Base-by-base conservation (phyloP, 2,888 invertebrate species). In the Onthophagus sagittarius region DNA sequence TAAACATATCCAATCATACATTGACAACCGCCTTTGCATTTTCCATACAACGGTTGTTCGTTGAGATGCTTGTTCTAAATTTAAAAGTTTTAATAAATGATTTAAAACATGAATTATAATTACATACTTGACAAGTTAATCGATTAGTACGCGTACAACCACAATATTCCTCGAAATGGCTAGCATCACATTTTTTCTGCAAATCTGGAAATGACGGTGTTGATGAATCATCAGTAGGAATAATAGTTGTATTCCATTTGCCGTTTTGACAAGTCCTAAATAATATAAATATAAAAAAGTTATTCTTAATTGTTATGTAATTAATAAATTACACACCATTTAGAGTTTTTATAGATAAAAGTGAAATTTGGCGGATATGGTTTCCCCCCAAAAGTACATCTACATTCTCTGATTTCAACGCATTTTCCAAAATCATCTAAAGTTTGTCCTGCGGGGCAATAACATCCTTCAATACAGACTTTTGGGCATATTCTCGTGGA, bases 111-210 rank as follows among this genome's bases (percentile, higher is more conserved):
- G 11, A 9, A 67, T 15, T 31, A 23, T 15, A 67, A 31, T 4
- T 15, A 15, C 33, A 70, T 81, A 89, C 90, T 86, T 89, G 90
- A 85, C 95, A 95, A 0, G 94, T 94, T 53, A 89, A 85, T 0
- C 91, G 92, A 75, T 93, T 91, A 0, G 87, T 86, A 0, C 91
- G 88, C 76, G 90, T 89, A 80, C 95, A 95, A 39, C 91, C 90
- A 0, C 92, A 90, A 79, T 92, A 91, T 80, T 91, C 90, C 81
- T 90, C 88, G 81, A 90, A 89, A 6, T 87, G 84, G 0, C 87
- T 84, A 0, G 88, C 86, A 71, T 88, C 88, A 80, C 94, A 94
- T 79, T 88, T 87, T 72, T 84, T 84, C 72, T 88, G 87, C 33
- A 92, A 80, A 72, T 90, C 89, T 0, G 85, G 70, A 85, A 83